These are phyloP conservation scores for Cataglyphis altisquamis DNA, from an alignment of 2,888 invertebrate species.

Conservation along the genomic window DNA sequence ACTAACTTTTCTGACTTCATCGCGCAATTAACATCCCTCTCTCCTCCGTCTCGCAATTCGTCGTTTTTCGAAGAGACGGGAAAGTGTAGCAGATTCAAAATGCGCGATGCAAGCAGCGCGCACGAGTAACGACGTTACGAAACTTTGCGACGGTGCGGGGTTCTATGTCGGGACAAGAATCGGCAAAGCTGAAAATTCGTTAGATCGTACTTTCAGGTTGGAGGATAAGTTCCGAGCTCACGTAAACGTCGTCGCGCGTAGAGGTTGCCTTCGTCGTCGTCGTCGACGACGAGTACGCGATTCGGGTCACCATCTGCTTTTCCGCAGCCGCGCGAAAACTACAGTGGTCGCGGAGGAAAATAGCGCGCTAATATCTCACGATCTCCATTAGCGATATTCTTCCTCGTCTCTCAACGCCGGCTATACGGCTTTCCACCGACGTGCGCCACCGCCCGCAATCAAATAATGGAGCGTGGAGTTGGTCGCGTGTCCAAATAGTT, in stretches of 20 bases:
- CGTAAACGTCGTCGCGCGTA: neutral
- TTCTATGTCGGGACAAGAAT: constrained; percentile 19
- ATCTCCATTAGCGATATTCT: constrained; percentile 51
- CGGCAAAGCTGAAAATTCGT: constrained; percentile 36
- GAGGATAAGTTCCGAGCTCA: neutral
- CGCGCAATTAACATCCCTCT: constrained; percentile 14
- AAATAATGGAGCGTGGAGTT: constrained; percentile 39
- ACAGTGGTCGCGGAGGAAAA: constrained; percentile 16
- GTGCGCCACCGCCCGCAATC: constrained; percentile 33
- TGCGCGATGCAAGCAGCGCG: constrained; percentile 15
- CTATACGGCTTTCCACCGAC: neutral
- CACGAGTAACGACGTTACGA: constrained; percentile 28
- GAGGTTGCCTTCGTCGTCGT: neutral
- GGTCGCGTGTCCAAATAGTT: constrained; percentile 40
- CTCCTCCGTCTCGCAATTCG: neutral
- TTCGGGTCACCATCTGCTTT: constrained; percentile 26
- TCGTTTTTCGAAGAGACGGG: neutral
- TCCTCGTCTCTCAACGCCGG: neutral
- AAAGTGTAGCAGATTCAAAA: constrained; percentile 6
- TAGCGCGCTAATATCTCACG: constrained; percentile 50
- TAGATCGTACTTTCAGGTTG: constrained; percentile 18
- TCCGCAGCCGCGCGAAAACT: constrained; percentile 22
- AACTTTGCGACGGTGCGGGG: constrained; percentile 25
- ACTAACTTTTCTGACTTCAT: constrained; percentile 25
- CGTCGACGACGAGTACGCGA: neutral